Conservation (phyloP, 35 echinoderm and acorn worm species). For the Patiria miniata region DNA sequence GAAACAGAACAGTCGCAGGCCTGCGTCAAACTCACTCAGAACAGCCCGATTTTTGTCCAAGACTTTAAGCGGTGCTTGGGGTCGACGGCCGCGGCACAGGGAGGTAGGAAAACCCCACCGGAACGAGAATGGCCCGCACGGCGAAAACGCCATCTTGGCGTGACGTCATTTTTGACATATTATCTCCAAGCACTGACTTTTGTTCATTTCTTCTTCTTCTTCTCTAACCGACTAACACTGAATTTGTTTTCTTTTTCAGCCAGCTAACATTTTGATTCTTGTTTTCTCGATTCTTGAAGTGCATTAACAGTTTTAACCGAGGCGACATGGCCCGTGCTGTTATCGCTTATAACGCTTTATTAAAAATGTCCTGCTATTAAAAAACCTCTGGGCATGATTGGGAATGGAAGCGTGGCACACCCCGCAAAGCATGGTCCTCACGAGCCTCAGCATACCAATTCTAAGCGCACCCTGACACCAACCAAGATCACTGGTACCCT, state of each 20-base stretch:
- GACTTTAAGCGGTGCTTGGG: not conserved
- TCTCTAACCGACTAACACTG: not conserved
- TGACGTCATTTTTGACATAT: too few relatives aligned
- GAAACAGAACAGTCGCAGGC: not conserved
- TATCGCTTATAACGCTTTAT: too few relatives aligned
- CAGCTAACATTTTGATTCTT: not conserved
- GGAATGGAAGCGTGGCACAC: too few relatives aligned
- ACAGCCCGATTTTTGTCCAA: not conserved
- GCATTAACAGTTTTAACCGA: slow-evolving; percentile 2
- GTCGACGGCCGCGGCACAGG: not conserved
- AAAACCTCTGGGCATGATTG: too few relatives aligned
- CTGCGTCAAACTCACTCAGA: not conserved
- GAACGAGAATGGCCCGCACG: not conserved
- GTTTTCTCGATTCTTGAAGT: not conserved
- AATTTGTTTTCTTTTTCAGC: not conserved
- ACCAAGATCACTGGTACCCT: too few relatives aligned
- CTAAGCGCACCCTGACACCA: too few relatives aligned
- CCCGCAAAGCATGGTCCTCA: too few relatives aligned
- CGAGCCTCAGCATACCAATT: too few relatives aligned
- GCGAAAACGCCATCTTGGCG: too few relatives aligned
- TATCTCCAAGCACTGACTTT: not conserved
- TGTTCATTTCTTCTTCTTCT: not conserved
- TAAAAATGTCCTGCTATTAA: too few relatives aligned
- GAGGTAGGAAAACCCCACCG: slow-evolving; percentile 14
- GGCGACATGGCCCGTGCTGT: too few relatives aligned